Conservation (phyloP, 2,797 vertebrate species). For the Gastrophryne carolinensis region DNA sequence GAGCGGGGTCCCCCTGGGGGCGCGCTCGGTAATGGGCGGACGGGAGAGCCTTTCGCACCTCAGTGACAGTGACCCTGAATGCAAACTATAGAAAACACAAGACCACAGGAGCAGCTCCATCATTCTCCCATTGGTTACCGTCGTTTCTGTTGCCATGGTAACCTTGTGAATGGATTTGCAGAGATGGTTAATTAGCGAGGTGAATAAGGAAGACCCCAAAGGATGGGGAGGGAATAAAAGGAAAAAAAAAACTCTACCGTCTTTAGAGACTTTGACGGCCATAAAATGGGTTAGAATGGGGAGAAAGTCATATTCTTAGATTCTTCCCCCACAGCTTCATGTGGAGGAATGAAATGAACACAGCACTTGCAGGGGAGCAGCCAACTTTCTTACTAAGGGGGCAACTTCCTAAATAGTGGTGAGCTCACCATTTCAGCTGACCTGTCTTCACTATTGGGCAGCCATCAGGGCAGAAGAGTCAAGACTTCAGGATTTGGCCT, state of each 20-base stretch:
- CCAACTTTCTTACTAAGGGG: too few species aligned
- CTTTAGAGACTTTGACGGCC: background rate
- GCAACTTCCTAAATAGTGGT: too few species aligned
- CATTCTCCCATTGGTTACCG: conserved; percentile 18
- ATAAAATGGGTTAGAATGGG: conserved; percentile 1
- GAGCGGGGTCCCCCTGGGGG: background rate
- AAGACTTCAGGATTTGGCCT: too few species aligned
- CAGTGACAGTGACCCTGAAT: conserved; percentile 13
- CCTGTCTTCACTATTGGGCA: too few species aligned
- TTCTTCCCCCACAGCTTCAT: background rate
- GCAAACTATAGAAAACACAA: background rate
- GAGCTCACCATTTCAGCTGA: too few species aligned
- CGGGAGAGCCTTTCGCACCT: background rate
- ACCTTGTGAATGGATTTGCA: conserved; percentile 41
- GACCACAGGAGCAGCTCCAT: background rate
- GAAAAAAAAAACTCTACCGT: background rate
- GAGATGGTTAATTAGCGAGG: conserved; percentile 32
- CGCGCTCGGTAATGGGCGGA: background rate
- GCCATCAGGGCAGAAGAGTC: too few species aligned
- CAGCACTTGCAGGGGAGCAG: background rate
- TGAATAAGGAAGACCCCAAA: conserved; percentile 20
- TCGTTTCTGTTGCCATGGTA: conserved; percentile 39
- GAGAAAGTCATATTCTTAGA: background rate
- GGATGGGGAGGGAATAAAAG: background rate
- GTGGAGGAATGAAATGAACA: background rate